Percentiles rank a stretch among this genome's conserved stretches.
Evolutionary conservation across 2,113 vertebrate genomes (phyloP).

Genomic region (Capra hircus): DNA sequence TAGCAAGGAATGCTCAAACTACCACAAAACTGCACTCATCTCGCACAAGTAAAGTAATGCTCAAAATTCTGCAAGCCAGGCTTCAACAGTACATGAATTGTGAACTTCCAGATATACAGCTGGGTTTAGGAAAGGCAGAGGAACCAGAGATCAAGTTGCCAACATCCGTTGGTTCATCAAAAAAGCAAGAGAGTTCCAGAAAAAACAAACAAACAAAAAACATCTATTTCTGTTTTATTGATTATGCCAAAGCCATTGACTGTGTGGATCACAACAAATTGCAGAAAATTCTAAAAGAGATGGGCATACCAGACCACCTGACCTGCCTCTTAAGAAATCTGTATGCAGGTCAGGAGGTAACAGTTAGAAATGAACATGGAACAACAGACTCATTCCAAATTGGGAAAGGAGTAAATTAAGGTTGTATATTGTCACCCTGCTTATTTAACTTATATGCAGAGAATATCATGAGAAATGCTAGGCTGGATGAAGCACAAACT

Average conservation of each 20-base stretch:
- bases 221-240: neutral
- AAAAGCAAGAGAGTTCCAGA: neutral
- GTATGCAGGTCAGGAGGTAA: neutral
- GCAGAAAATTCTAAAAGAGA: neutral
- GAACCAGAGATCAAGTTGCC: neutral
- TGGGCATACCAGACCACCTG: neutral
- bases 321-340: neutral
- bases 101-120: neutral
- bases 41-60: neutral
- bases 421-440: neutral
- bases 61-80: neutral
- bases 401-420: neutral
- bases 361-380: neutral
- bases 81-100: neutral
- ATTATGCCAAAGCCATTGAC: neutral
- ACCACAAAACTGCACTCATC: neutral
- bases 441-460: neutral
- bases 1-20: neutral
- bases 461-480: neutral
- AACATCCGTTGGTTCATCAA: accelerated
- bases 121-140: neutral
- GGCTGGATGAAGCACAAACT: neutral
- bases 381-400: neutral
- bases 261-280: neutral
- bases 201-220: neutral